phyloP scores from a whole-genome alignment of 2,113 vertebrate species.

The Ameiurus melas region DNA sequence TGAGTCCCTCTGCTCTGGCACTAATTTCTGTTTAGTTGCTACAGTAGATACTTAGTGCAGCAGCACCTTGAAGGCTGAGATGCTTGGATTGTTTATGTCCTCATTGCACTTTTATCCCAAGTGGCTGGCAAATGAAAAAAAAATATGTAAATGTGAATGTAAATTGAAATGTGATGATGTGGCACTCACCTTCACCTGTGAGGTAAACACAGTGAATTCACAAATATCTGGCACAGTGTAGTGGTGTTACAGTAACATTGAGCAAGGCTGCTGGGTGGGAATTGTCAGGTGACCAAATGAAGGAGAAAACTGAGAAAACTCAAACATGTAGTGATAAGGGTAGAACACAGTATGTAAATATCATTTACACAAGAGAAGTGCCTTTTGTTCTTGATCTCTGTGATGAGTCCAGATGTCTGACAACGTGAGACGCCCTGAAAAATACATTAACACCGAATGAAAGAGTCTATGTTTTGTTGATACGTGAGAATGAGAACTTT shows the following conservation, averaged over 20 bases:
- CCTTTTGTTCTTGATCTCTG: neutral
- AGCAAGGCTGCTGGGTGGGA: neutral
- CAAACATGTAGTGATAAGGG: neutral
- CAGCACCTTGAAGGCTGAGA: neutral
- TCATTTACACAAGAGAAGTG: no score
- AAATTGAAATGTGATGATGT: neutral
- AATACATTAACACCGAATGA: neutral
- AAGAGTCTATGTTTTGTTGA: neutral
- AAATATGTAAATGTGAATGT: neutral
- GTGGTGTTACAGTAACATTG: conserved; percentile 7
- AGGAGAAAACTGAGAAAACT: neutral
- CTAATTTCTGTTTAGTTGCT: neutral
- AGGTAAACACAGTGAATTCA: neutral
- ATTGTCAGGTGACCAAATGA: neutral
- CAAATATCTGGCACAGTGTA: conserved; percentile 5
- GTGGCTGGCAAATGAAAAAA: conserved; percentile 9
- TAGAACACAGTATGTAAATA: conserved; percentile 1
- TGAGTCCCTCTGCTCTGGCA: neutral
- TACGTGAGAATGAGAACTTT: neutral
- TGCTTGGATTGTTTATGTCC: neutral
- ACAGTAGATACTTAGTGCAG: neutral
- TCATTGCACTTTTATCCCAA: neutral
- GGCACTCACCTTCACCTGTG: conserved; percentile 9
- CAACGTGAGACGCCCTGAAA: neutral
- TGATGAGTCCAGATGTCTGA: neutral